Evolutionary conservation across 2,113 vertebrate genomes (phyloP).

Genomic region (Halcyon malimbica): DNA sequence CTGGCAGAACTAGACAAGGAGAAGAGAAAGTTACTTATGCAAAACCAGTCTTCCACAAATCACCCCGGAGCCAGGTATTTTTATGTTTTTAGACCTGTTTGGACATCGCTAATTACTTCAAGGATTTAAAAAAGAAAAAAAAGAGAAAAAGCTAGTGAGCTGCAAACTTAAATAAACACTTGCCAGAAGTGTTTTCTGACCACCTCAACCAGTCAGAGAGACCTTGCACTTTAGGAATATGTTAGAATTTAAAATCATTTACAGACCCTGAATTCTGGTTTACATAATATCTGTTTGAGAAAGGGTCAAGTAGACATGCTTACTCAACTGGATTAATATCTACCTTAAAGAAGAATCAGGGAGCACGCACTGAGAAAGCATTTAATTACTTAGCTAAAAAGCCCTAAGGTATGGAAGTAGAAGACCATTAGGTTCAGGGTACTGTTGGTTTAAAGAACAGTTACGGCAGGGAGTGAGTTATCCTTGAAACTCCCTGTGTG

Average conservation of each 20-base stretch:
- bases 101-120: not conserved
- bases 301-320: not conserved
- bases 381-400: not conserved
- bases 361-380: not conserved
- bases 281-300: not conserved
- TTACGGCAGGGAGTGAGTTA: not conserved
- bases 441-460: not conserved
- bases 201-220: not conserved
- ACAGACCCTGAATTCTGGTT: not conserved
- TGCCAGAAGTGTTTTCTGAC: not conserved
- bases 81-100: conserved; percentile 26
- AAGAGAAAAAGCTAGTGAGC: not conserved
- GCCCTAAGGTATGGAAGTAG: not conserved
- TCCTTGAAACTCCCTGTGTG: not conserved
- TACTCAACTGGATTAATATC: not conserved
- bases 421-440: not conserved
- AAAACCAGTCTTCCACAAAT: conserved; percentile 90
- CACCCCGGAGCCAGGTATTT: conserved; percentile 91
- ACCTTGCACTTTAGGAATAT: not conserved
- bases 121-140: not conserved
- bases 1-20: conserved; percentile 96
- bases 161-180: not conserved
- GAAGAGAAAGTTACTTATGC: conserved; percentile 91
- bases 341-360: not conserved
- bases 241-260: not conserved